Base-by-base conservation (phyloP, 2,888 invertebrate genomes). In the Hemistola chrysoprasaria region DNA sequence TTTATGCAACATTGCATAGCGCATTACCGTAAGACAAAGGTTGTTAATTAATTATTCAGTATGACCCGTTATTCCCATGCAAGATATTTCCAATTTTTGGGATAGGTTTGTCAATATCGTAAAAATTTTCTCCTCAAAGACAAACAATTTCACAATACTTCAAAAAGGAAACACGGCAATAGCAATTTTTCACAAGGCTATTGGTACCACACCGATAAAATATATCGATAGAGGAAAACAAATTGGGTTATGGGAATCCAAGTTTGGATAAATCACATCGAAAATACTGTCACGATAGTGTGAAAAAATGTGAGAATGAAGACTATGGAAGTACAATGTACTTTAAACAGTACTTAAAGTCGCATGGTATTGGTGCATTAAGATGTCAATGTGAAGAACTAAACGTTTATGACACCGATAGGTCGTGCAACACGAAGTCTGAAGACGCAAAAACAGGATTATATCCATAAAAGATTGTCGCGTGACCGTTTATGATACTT, bases 201-300 rank as follows among this genome's bases (percentile, higher is more conserved):
- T 44, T 57, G 50, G 50, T 56, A 56, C 54, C 65, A 65, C 61
- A 62, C 59, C 55, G 68, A 65, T 63, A 67, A 64, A 67, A 64
- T 47, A 63, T 46, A 39, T 65, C 68, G 64, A 70, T 69, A 67
- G 65, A 71, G 53, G 67, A 68, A 74, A 74, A 70, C 72, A 78
- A 79, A 79, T 75, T 76, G 68, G 71, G 78, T 78, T 83, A 83
- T 87, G 86, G 82, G 87, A 86, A 86, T 71, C 77, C 63, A 65
- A 72, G 61, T 61, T 62, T 59, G 65, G 77, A 75, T 81, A 79
- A 84, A 81, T 85, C 84, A 84, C 83, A 78, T 71, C 73, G 74
- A 74, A 83, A 84, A 78, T 78, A 75, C 75, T 78, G 80, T 88
- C 87, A 85, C 87, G 87, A 83, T 58, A 55, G 39, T 56, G 52